Percentiles rank a stretch among this genome's conserved stretches.
phyloP scores from a whole-genome alignment of 2,888 invertebrate species.

The Rotaria socialis region DNA sequence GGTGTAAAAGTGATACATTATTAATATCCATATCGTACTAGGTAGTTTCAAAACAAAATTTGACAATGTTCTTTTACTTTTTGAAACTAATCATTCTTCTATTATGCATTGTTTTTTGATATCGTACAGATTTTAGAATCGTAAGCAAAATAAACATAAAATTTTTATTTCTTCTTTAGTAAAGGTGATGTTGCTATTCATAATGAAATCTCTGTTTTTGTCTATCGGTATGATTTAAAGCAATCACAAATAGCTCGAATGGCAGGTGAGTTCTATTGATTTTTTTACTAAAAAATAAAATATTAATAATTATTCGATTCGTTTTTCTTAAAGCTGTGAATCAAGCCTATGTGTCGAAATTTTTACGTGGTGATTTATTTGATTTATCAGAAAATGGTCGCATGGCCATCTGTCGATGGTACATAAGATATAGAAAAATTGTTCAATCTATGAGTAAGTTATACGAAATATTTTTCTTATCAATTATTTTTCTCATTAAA shows the following conservation, averaged over 20 bases:
- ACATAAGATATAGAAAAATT: conserved; percentile 56
- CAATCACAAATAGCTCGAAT: conserved; percentile 62
- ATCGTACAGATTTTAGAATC: too few species aligned
- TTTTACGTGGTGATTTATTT: conserved; percentile 61
- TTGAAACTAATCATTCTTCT: too few species aligned
- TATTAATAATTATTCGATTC: not conserved
- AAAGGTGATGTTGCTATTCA: conserved; percentile 58
- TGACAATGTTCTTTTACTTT: too few species aligned
- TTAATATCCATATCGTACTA: too few species aligned
- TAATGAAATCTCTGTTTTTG: conserved; percentile 61
- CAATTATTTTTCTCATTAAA: conserved; percentile 29
- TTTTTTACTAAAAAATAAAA: not conserved
- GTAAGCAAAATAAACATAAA: not conserved
- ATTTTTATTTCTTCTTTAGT: conserved; percentile 48
- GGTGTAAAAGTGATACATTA: too few species aligned
- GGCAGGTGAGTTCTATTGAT: conserved; percentile 51
- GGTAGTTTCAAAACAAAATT: too few species aligned
- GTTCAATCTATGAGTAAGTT: conserved; percentile 19
- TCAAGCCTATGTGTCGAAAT: conserved; percentile 62
- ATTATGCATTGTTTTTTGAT: too few species aligned
- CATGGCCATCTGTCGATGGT: conserved; percentile 62
- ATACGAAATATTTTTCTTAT: not conserved
- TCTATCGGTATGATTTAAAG: conserved; percentile 59
- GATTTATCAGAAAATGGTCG: conserved; percentile 61
- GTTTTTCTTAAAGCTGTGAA: conserved; percentile 54